Percentiles rank a stretch among this genome's conserved stretches.
Conservation (phyloP, 2,113 vertebrate species). For the Odontesthes bonariensis region DNA sequence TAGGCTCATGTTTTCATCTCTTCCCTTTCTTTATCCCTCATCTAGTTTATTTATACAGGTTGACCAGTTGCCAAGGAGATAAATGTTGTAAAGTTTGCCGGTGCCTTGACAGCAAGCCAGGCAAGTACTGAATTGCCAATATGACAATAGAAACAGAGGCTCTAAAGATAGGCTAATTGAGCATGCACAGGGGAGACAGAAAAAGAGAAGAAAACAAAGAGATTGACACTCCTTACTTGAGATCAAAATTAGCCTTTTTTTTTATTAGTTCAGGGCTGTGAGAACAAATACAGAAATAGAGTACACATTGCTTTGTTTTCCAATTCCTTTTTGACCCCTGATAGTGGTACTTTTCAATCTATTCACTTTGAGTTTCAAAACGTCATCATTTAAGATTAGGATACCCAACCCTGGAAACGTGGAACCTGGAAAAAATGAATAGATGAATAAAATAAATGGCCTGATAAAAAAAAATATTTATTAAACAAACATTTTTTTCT, state of each 20-base stretch:
- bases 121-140: conserved; percentile 49
- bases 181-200: not conserved
- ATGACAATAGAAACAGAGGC: conserved; percentile 56
- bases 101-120: conserved; percentile 74
- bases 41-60: conserved; percentile 63
- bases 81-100: conserved; percentile 62
- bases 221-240: not conserved
- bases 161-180: no score
- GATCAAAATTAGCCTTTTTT: no score
- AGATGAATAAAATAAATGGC: no score
- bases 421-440: conserved; percentile 24
- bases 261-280: not conserved
- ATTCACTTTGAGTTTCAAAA: not conserved
- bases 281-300: not conserved
- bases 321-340: no score
- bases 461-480: no score
- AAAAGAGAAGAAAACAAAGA: conserved; percentile 6
- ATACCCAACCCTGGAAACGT: conserved; percentile 33
- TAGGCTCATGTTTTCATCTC: conserved; percentile 1
- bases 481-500: no score
- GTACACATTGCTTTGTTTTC: not conserved
- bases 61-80: conserved; percentile 77
- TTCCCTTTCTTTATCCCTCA: conserved; percentile 35
- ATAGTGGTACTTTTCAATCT: no score
- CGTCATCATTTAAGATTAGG: not conserved